Base-by-base conservation (phyloP, 1,140 invertebrate genomes). In the Drosophila biarmipes region DNA sequence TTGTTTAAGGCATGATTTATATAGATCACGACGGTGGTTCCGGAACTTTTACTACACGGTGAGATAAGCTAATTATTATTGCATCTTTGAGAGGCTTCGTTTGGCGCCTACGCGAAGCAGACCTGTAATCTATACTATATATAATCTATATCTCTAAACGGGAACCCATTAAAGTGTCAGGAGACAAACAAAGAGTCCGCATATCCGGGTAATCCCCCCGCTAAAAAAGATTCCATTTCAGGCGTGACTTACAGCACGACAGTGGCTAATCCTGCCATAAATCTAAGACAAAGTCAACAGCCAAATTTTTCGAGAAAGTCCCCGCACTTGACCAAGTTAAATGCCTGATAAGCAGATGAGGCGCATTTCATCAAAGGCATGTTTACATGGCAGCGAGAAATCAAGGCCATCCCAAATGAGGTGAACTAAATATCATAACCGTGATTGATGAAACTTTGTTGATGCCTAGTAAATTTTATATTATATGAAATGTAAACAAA, bases 171-270 rank as follows among this genome's bases (percentile, higher is more conserved):
- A 54, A 59, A 45, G 24, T 59, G 42, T 71, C 61, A 78, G 59
- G 51, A 24, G 17, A 21, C 49, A 68, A 69, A 45, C 38, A 69
- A 68, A 55, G 66, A 17, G 48, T 56, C 45, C 40, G 7, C 17
- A 19, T 2, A 46, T 55, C 27, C 48, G 49, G 27, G 2, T 56
- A 69, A 69, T 69, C 66, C 51, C n/a, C 10, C 11, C 11, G 1
- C 19, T 15, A 12, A 69, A 45, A 37, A 29, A 69, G 31, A 69
- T 24, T 37, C 34, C 34, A 35, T 37, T 49, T 15, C 29, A 80
- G 78, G 78, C 75, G 82, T 89, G 82, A 86, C 84, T 86, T 86
- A 86, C 82, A 87, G 49, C 66, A 71, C 58, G 27, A 15, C 55
- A 56, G 29, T n/a, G 19, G 21, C 59, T 56, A 73, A 68, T 45